These are phyloP conservation scores for Pionites leucogaster DNA, from an alignment of 2,113 vertebrate genomes.

Conservation along the genomic window DNA sequence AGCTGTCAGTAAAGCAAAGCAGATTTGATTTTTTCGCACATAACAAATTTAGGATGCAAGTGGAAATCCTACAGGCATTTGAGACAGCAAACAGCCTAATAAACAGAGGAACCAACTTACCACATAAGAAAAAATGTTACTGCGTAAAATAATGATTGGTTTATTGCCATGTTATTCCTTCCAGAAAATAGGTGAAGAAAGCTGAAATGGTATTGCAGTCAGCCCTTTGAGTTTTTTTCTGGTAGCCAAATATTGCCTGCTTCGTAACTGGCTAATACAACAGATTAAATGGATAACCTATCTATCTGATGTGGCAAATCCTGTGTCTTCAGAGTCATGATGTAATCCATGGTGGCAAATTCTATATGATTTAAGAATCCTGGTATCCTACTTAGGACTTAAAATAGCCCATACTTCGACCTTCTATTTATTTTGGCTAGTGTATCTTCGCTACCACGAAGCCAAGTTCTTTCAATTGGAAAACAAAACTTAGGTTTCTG, in stretches of 20 bases:
- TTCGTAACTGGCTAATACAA: not conserved
- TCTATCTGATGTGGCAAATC: slow-evolving; percentile 7
- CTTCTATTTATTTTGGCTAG: slow-evolving; percentile 48
- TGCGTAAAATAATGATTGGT: not conserved
- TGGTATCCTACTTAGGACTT: slow-evolving; percentile 11
- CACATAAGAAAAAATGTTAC: not conserved
- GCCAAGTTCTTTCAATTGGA: slow-evolving; percentile 15
- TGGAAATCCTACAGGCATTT: not conserved
- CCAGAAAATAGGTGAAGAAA: not conserved
- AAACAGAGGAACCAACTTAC: not conserved
- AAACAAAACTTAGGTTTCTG: slow-evolving; percentile 44
- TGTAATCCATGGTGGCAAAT: slow-evolving; percentile 29
- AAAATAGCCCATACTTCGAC: slow-evolving; percentile 25
- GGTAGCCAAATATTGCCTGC: not conserved
- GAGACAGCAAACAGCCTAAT: not conserved
- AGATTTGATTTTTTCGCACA: not conserved
- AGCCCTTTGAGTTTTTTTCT: not conserved
- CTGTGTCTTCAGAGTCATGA: not conserved
- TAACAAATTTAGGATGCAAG: not conserved
- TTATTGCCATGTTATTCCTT: not conserved
- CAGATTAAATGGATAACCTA: not conserved
- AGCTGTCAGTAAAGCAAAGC: not conserved
- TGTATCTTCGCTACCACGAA: not conserved
- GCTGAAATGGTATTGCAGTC: not conserved
- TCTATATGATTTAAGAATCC: slow-evolving; percentile 37